These are phyloP conservation scores for Cantharis nigra DNA, from an alignment of 2,888 invertebrate genomes.

Conservation along the genomic window DNA sequence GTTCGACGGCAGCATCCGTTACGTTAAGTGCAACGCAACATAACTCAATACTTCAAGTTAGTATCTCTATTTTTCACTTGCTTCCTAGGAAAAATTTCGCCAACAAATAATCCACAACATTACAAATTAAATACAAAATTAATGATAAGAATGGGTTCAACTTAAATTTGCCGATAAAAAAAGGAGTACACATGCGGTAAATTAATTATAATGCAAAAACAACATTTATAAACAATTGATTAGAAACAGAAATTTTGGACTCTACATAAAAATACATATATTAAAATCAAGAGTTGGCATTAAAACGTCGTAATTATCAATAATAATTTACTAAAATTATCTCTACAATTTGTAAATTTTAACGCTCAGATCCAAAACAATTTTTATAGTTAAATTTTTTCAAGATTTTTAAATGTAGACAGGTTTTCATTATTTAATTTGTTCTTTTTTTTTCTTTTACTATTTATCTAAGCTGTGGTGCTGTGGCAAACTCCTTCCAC, in stretches of 20 bases:
- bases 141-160: not conserved
- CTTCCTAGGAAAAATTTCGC: too few species aligned
- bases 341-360: not conserved
- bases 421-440: too few species aligned
- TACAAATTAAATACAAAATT: not conserved
- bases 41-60: slow-evolving; percentile 75
- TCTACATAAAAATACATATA: not conserved
- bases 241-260: not conserved
- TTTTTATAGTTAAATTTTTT: not conserved
- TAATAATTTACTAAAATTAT: not conserved
- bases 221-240: not conserved
- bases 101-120: not conserved
- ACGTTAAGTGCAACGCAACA: slow-evolving; percentile 69
- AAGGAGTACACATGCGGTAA: not conserved
- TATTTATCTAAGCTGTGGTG: too few species aligned
- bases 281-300: not conserved
- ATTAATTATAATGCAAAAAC: not conserved
- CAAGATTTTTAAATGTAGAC: too few species aligned
- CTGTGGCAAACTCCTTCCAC: too few species aligned
- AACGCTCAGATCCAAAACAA: not conserved
- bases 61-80: slow-evolving; percentile 40
- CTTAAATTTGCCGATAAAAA: not conserved
- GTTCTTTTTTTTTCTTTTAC: too few species aligned
- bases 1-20: slow-evolving; percentile 73
- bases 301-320: not conserved